A percentile compares a stretch with the other conserved stretches of the same genome.
phyloP scores from a whole-genome alignment of 1,140 invertebrate species.

The Cotesia typhae region DNA sequence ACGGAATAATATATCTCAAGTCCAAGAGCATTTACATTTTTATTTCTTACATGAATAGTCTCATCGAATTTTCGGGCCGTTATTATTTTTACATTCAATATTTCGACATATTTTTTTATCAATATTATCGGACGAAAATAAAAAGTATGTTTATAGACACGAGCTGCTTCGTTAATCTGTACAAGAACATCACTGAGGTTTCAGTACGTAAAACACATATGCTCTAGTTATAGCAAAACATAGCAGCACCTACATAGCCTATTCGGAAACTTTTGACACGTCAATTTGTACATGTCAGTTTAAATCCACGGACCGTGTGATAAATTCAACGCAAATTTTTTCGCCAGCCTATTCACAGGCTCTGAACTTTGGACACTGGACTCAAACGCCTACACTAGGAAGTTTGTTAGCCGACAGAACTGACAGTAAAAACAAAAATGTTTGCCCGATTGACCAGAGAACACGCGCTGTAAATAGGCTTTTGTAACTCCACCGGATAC shows the following conservation, averaged over 20 bases:
- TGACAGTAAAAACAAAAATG: conserved; percentile 29
- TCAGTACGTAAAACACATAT: neutral
- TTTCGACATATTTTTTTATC: no score
- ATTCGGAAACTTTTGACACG: conserved; percentile 46
- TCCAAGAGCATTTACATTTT: neutral
- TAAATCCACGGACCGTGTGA: conserved; percentile 44
- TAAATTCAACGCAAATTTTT: conserved; percentile 11
- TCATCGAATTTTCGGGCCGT: neutral
- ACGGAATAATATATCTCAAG: neutral
- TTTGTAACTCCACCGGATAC: conserved; percentile 33
- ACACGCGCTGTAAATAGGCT: conserved; percentile 5
- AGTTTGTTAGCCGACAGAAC: conserved; percentile 5
- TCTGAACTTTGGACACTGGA: neutral
- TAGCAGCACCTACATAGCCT: conserved; percentile 19
- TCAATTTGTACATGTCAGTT: conserved; percentile 53
- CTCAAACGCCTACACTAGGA: no score
- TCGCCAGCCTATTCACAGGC: neutral
- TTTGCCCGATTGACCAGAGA: conserved; percentile 38
- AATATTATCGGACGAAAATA: no score
- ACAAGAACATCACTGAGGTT: conserved; percentile 6
- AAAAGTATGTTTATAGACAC: neutral
- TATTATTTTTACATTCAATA: no score
- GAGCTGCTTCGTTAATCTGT: conserved; percentile 21
- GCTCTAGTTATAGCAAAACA: conserved; percentile 28
- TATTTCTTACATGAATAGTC: neutral